phyloP scores from a whole-genome alignment of 2,888 invertebrate genomes.

The Perizoma flavofasciatum region DNA sequence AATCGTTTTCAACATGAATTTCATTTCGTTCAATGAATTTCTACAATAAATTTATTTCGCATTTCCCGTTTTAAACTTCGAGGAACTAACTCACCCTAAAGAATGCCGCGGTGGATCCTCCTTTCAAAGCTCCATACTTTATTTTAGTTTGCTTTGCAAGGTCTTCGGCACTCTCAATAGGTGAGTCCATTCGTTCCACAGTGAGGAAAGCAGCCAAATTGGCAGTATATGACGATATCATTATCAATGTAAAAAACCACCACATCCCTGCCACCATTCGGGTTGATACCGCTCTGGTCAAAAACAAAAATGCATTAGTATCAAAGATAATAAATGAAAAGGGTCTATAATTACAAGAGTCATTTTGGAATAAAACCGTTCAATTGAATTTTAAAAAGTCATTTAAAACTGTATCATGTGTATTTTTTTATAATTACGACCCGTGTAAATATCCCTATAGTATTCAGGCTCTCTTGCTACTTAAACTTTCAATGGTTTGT shows the following conservation, averaged over 20 bases:
- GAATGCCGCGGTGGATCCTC: constrained; percentile 97
- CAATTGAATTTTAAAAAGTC: neutral
- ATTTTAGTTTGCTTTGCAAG: constrained; percentile 98
- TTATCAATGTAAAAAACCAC: constrained; percentile 98
- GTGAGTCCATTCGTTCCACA: constrained; percentile 96
- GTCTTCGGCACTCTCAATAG: constrained; percentile 98
- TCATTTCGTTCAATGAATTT: no score
- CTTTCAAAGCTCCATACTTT: constrained; percentile 96
- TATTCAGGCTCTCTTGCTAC: constrained; percentile 19
- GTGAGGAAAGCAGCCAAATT: constrained; percentile 97
- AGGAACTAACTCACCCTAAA: constrained; percentile 88
- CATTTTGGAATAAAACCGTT: constrained; percentile 14
- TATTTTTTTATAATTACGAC: constrained; percentile 11
- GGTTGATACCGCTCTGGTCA: constrained; percentile 91
- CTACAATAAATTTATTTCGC: constrained; percentile 2
- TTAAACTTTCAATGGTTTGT: constrained; percentile 14
- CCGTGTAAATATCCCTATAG: constrained; percentile 20
- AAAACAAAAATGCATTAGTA: constrained; percentile 23
- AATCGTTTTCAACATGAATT: no score
- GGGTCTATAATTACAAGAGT: constrained; percentile 15
- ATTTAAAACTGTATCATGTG: neutral
- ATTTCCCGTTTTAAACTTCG: constrained; percentile 10
- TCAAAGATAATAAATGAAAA: constrained; percentile 8
- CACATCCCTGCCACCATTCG: constrained; percentile 96
- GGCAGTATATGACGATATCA: constrained; percentile 98